These are phyloP conservation scores for Rhineura floridana DNA, from an alignment of 2,113 vertebrate genomes.

Conservation along the genomic window DNA sequence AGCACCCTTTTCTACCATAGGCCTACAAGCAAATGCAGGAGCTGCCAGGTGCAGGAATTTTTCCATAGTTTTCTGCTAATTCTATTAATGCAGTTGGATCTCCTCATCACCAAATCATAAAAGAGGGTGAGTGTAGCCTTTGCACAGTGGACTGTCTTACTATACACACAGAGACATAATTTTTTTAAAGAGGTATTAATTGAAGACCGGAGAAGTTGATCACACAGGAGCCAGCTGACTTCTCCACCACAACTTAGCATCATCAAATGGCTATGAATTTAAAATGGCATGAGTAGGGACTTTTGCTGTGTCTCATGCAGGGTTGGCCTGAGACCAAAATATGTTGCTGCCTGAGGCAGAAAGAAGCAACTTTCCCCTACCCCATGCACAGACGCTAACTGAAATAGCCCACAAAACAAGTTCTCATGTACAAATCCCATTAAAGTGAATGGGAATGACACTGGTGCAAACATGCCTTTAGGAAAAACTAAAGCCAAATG, in stretches of 20 bases:
- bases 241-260: background rate
- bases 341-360: background rate
- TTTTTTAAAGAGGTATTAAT: no score
- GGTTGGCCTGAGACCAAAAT: background rate
- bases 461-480: background rate
- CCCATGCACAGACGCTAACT: background rate
- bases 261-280: background rate
- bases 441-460: background rate
- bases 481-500: no score
- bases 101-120: background rate
- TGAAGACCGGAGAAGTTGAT: background rate
- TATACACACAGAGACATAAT: no score
- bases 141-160: background rate
- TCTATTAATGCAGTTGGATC: background rate
- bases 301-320: background rate
- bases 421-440: background rate
- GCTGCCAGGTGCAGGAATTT: background rate
- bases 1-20: slow-evolving; percentile 51
- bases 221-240: background rate
- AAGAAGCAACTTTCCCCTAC: background rate
- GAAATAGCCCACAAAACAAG: background rate
- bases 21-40: background rate
- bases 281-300: background rate
- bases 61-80: background rate
- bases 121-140: background rate